Base-by-base conservation (phyloP, 2,888 invertebrate species). In the Calameuta filiformis region DNA sequence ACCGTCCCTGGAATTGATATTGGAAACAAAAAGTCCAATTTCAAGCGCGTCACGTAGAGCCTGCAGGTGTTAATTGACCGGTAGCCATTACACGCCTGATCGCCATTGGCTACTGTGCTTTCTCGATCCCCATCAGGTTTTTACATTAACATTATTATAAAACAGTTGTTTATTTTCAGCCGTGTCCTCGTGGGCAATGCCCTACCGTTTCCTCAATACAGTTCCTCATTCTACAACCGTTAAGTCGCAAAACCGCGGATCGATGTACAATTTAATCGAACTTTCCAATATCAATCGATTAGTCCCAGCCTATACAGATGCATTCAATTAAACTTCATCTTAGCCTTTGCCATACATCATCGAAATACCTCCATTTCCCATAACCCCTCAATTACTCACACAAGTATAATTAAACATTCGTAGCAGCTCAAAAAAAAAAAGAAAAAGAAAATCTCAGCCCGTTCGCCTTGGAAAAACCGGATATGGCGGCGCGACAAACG, bases 11-110 rank as follows among this genome's bases (percentile, higher is more conserved):
- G 87, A 89, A 90, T 90, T 89, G 89, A 89, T 89, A 89, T 89
- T 87, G 87, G 88, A 89, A 89, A 89, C 88, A 90, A 90, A 90
- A 90, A 90, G 87, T 89, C 87, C 90, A 89, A 90, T 89, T 90
- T 88, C 89, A 89, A 84, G 84, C 87, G 86, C 86, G 87, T 89
- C 89, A 83, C 86, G 83, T 84, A 81, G 79, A 76, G 79, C 78
- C 82, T 80, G 83, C 83, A 81, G 83, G 85, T 87, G 88, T 89
- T 90, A 90, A 90, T 90, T 90, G 89, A 89, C 89, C 88, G 87
- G 87, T 88, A 87, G 86, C 87, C 86, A 77, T 77, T 77, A 77
- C 77, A 77, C 77, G 77, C 77, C 68, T 37, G 77, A 75, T 75
- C 75, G 77, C 74, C 68, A 76, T 77, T 75, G 77, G 75, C 75